Base-by-base conservation (phyloP, 2,888 invertebrate species). In the Melieria crassipennis region DNA sequence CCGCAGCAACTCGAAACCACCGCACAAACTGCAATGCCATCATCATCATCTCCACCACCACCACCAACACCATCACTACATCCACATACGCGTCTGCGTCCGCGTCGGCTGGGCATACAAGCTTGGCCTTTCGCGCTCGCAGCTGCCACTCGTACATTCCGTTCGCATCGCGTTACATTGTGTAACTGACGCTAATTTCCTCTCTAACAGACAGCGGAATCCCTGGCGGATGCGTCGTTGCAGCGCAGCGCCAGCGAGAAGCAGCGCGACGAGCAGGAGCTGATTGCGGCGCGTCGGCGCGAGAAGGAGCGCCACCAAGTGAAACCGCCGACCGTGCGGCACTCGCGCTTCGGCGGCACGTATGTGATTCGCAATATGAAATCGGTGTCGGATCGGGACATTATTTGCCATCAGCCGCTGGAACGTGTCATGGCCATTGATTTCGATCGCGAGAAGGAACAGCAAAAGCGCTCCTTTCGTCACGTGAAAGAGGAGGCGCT, bases 291-390 rank as follows among this genome's bases (percentile, higher is more conserved):
- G 45, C 89, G 94, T 76, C 90, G 92, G 81, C 89, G 91, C 62
- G 96, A 97, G 85, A 90, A 85, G 69, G 86, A 87, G 64, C 87
- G 88, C 69, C 77, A 78, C 1, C 78, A 79, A 64, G 81, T 80
- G 45, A 81, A 81, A 50, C 84, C 85, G 1, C 83, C 86, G 2
- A 78, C 86, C 0, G 85, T 84, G 0, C 81, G 97, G 79, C 97
- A 97, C 87, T 96, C 97, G 1, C 91, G 95, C 75, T 98, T 98
- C 85, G 96, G 97, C 48, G 98, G 98, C 65, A 97, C 97, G 7
- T 99, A 92, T 88, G 92, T 94, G 0, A 91, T 99, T 16, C 92
- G 94, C 85, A 96, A 98, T 84, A 91, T 98, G 90, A 97, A 97
- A 87, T 96, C 98, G 42, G 92, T 98, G 82, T 93, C 94, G 77